phyloP scores from a whole-genome alignment of 1,140 invertebrate species.

The Leptopilina clavipes region DNA sequence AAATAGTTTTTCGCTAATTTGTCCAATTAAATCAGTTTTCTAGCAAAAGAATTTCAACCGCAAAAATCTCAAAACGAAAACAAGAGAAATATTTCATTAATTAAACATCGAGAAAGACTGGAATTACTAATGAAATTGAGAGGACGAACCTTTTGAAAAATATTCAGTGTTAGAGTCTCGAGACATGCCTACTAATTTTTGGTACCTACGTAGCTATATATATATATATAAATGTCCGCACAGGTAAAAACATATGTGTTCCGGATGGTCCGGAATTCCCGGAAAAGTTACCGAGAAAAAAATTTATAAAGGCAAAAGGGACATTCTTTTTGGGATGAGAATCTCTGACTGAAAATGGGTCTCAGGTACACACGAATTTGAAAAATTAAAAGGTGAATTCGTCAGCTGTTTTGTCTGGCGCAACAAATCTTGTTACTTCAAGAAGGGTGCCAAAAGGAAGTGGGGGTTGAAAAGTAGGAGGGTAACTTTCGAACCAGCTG shows the following conservation, averaged over 20 bases:
- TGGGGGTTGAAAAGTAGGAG: constrained; percentile 37
- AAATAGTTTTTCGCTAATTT: no score
- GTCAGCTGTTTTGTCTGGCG: constrained; percentile 48
- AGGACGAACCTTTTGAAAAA: no score
- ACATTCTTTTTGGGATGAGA: constrained; percentile 6
- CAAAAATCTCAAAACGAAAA: no score
- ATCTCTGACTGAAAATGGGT: neutral
- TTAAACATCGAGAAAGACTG: neutral
- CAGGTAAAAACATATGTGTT: no score
- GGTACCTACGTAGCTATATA: no score
- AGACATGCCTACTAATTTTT: no score
- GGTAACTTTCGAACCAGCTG: constrained; percentile 50
- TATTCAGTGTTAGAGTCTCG: no score
- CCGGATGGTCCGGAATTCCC: neutral
- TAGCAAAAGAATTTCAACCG: no score
- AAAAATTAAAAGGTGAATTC: constrained; percentile 38
- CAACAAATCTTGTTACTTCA: constrained; percentile 42
- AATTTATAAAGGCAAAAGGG: neutral
- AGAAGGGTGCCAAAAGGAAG: constrained; percentile 33
- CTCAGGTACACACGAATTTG: constrained; percentile 6
- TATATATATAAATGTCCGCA: no score
- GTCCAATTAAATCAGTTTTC: no score
- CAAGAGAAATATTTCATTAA: no score
- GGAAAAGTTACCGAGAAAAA: neutral
- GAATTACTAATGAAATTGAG: neutral